These are phyloP conservation scores for Euborellia annulipes DNA, from an alignment of 1,140 invertebrate species.

Conservation along the genomic window DNA sequence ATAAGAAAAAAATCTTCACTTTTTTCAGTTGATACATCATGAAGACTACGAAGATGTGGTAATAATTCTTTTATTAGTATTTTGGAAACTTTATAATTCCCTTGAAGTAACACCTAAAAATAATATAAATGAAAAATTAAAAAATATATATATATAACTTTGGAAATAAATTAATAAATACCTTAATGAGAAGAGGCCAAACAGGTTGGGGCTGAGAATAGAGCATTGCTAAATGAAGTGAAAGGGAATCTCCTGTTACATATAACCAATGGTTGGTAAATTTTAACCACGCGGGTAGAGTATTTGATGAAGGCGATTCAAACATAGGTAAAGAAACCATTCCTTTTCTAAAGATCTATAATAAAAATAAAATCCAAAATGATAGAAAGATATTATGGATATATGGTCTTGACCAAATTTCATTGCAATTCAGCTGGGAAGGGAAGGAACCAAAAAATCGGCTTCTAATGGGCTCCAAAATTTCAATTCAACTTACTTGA, in stretches of 20 bases:
- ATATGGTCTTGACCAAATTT: not conserved
- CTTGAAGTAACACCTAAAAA: too few species aligned
- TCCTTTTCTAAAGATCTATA: conserved; percentile 38
- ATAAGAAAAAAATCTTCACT: too few species aligned
- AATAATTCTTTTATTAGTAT: too few species aligned
- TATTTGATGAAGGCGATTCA: conserved; percentile 26
- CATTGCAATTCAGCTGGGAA: not conserved
- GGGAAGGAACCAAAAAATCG: too few species aligned
- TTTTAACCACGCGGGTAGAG: conserved; percentile 45
- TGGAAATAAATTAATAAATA: conserved; percentile 38
- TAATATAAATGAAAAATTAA: too few species aligned
- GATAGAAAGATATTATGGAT: not conserved
- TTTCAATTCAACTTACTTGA: conserved; percentile 51
- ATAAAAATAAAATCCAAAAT: not conserved
- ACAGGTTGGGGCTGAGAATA: conserved; percentile 56
- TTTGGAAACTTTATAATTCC: too few species aligned
- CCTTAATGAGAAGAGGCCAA: conserved; percentile 54
- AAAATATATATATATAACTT: conserved; percentile 5
- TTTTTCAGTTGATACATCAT: too few species aligned
- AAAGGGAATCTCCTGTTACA: conserved; percentile 27
- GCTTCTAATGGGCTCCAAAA: too few species aligned
- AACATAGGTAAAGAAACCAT: conserved; percentile 34
- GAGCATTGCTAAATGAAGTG: conserved; percentile 49
- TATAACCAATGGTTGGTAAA: conserved; percentile 45
- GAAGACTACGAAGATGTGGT: too few species aligned